phyloP scores from a whole-genome alignment of 2,888 invertebrate genomes.

The Salticus scenicus region DNA sequence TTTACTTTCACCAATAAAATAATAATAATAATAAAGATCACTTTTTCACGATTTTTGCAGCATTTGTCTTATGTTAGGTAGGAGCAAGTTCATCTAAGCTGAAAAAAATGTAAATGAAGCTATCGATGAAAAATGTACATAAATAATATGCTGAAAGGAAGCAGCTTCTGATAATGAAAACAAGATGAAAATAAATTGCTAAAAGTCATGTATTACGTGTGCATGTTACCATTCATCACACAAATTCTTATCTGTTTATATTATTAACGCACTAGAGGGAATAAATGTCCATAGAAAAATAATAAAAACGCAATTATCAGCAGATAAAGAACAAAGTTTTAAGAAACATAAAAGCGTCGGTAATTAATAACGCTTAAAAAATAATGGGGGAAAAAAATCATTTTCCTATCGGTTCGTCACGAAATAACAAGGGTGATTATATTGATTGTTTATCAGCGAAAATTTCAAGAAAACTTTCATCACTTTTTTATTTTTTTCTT shows the following conservation, averaged over 20 bases:
- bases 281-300: conserved; percentile 62
- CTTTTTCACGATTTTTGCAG: conserved; percentile 20
- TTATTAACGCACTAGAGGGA: conserved; percentile 68
- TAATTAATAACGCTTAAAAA: conserved; percentile 66
- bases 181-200: conserved; percentile 67
- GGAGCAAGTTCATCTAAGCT: background rate
- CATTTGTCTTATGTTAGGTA: conserved; percentile 36
- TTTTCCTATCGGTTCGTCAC: conserved; percentile 64
- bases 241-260: conserved; percentile 67
- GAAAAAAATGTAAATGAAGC: conserved; percentile 29
- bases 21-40: no score
- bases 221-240: conserved; percentile 63
- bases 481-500: conserved; percentile 8
- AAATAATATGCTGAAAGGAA: conserved; percentile 67
- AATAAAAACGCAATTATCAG: conserved; percentile 67
- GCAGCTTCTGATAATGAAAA: conserved; percentile 64
- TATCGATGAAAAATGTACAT: conserved; percentile 59
- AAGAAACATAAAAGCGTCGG: conserved; percentile 57
- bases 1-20: no score
- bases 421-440: conserved; percentile 67
- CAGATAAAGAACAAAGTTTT: conserved; percentile 65
- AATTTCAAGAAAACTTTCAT: conserved; percentile 61
- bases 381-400: conserved; percentile 51
- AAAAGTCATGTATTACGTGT: conserved; percentile 60
- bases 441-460: conserved; percentile 67